Conservation (phyloP, 2,888 invertebrate genomes). For the Scaptomyza parva region DNA sequence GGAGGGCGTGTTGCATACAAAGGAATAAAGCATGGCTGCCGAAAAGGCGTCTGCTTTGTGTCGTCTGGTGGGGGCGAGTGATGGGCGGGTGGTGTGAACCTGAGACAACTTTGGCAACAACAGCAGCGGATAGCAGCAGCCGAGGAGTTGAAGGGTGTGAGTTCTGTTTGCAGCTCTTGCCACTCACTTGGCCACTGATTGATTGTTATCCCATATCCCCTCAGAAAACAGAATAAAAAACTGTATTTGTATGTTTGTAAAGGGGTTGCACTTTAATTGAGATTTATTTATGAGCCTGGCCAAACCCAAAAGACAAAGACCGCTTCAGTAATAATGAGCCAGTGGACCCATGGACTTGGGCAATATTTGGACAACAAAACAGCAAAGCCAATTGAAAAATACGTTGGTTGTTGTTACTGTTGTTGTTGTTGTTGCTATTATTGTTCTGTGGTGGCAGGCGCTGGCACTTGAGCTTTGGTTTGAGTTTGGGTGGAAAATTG, state of each 20-base stretch:
- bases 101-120: conserved; percentile 41
- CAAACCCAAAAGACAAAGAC: conserved; percentile 52
- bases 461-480: conserved; percentile 52
- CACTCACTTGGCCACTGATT: conserved; percentile 61
- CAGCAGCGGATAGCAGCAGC: not conserved
- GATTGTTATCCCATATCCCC: conserved; percentile 59
- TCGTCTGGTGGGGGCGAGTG: conserved; percentile 26
- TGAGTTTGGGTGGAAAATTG: conserved; percentile 64
- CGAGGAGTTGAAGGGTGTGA: not conserved
- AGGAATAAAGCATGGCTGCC: conserved; percentile 63
- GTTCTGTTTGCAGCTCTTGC: conserved; percentile 34
- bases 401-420: conserved; percentile 41
- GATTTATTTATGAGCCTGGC: conserved; percentile 73
- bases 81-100: conserved; percentile 66
- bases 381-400: conserved; percentile 64
- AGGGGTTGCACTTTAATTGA: conserved; percentile 80
- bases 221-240: not conserved
- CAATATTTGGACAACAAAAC: conserved; percentile 73
- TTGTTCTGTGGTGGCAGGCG: conserved; percentile 46
- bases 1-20: conserved; percentile 44
- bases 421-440: conserved; percentile 35
- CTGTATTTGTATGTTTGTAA: conserved; percentile 8
- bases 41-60: conserved; percentile 49
- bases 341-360: conserved; percentile 46
- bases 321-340: conserved; percentile 73